A percentile compares a stretch with the other conserved stretches of the same genome.
phyloP scores from a whole-genome alignment of 2,797 vertebrate genomes.

The Eupleurogrammus muticus region DNA sequence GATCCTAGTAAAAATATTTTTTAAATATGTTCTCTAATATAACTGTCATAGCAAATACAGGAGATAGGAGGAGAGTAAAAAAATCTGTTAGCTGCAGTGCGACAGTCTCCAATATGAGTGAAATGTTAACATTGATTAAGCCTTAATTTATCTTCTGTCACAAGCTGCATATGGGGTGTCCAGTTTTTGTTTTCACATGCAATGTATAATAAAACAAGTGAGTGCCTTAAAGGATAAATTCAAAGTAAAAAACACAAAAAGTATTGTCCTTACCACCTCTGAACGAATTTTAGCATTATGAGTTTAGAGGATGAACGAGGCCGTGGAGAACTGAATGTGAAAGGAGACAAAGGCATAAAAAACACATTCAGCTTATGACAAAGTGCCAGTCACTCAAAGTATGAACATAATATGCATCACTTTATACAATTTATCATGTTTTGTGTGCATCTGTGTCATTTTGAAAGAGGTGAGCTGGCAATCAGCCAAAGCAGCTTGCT shows the following conservation, averaged over 20 bases:
- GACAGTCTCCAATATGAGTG: conserved; percentile 87
- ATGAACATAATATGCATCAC: conserved; percentile 58
- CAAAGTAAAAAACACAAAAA: conserved; percentile 79
- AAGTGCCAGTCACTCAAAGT: conserved; percentile 65
- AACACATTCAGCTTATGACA: conserved; percentile 79
- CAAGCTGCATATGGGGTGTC: conserved; percentile 71
- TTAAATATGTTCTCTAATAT: conserved; percentile 14
- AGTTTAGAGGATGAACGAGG: conserved; percentile 91
- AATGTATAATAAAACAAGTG: conserved; percentile 61
- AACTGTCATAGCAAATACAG: conserved; percentile 35
- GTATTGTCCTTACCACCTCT: conserved; percentile 91
- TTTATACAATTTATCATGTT: conserved; percentile 33
- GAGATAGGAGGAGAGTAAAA: conserved; percentile 36
- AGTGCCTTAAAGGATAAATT: conserved; percentile 74
- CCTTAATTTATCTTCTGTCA: conserved; percentile 47
- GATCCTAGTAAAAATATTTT: conserved; percentile 26
- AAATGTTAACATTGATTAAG: conserved; percentile 82
- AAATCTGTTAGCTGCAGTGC: conserved; percentile 84
- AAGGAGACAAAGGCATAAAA: conserved; percentile 85
- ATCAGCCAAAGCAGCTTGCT: conserved; percentile 66
- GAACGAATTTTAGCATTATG: conserved; percentile 92
- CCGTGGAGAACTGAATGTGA: conserved; percentile 90
- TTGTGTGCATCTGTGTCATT: conserved; percentile 37
- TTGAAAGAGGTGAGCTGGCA: conserved; percentile 53
- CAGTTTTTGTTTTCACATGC: conserved; percentile 75